Percentiles rank a stretch among this genome's conserved stretches.
Conservation (phyloP, 2,888 invertebrate genomes). For the Ochropleura leucogaster region DNA sequence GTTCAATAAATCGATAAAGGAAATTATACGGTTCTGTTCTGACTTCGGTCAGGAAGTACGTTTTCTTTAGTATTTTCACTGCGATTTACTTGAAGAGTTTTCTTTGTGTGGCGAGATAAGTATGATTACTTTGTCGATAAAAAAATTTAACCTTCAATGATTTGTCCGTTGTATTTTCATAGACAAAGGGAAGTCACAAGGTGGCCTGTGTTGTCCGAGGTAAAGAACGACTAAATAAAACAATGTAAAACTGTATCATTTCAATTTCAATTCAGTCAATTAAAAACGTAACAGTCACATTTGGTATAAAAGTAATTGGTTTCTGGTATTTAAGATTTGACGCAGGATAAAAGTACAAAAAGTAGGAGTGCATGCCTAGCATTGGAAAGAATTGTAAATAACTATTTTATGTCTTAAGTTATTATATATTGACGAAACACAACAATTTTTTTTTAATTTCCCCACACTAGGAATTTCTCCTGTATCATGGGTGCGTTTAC, state of each 20-base stretch:
- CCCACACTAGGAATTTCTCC: no score
- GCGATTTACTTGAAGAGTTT: constrained; percentile 7
- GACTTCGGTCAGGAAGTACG: background rate
- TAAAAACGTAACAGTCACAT: background rate
- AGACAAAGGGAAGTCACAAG: constrained; percentile 10
- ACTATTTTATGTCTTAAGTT: background rate
- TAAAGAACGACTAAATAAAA: background rate
- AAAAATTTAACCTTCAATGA: background rate
- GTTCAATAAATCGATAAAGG: constrained; percentile 54
- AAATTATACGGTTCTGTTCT: constrained; percentile 48
- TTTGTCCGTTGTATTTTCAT: constrained; percentile 9
- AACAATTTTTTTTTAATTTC: no score
- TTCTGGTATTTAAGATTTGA: background rate
- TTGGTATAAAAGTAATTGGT: background rate
- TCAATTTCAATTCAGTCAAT: background rate
- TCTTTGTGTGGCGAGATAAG: background rate
- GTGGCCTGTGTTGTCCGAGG: constrained; percentile 20
- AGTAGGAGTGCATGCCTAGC: no score
- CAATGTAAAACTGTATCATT: background rate
- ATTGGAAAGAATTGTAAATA: background rate
- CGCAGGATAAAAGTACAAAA: no score
- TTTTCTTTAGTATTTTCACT: constrained; percentile 20
- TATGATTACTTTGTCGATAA: background rate
- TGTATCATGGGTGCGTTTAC: no score
- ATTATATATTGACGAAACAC: background rate